Evolutionary conservation across 2,888 invertebrate genomes (phyloP), one percentile per base, ranked within the genome.

Genomic region (Keiferia lycopersicella): DNA sequence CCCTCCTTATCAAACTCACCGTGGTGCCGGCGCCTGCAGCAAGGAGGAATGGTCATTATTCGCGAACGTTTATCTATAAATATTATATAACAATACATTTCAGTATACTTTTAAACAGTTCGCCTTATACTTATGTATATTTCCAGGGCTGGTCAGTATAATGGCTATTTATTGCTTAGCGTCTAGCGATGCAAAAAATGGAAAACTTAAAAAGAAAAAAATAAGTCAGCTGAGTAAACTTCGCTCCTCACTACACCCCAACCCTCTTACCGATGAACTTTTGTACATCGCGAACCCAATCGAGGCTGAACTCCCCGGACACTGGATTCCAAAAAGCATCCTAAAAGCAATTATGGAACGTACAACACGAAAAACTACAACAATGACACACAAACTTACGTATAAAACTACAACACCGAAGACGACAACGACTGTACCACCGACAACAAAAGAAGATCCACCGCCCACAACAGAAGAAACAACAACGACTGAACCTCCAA

Each of bases 401-500:
- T 12, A 12, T 12, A 39, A 39, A 12, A 39, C 8, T 1, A 12
- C 12, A 39, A 39, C 39, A 8, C 2, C 39, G 12, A 8, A 39
- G 1, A 12, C 39, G 39, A 39, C 8, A 2, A 39, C 39, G 12
- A 26, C 26, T 26, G 26, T 26, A 26, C 8, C 8, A 39, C 39
- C 39, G 12, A 39, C 39, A 12, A 39, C 39, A 39, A 12, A n/a
- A n/a, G n/a, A n/a, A n/a, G n/a, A n/a, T n/a, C n/a, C n/a, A n/a
- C n/a, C n/a, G n/a, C n/a, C 12, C 22, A 39, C 20, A 70, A 80
- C 78, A 81, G 80, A 82, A 76, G 75, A 76, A 77, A 60, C 41
- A 18, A 38, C 60, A 39, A 39, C 12, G 39, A 39, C 39, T 1
- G 39, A 39, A 39, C 6, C 39, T 3, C 2, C 8, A 82, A 80